phyloP scores from a whole-genome alignment of 2,113 vertebrate genomes.

The Tilapia sparmanii region DNA sequence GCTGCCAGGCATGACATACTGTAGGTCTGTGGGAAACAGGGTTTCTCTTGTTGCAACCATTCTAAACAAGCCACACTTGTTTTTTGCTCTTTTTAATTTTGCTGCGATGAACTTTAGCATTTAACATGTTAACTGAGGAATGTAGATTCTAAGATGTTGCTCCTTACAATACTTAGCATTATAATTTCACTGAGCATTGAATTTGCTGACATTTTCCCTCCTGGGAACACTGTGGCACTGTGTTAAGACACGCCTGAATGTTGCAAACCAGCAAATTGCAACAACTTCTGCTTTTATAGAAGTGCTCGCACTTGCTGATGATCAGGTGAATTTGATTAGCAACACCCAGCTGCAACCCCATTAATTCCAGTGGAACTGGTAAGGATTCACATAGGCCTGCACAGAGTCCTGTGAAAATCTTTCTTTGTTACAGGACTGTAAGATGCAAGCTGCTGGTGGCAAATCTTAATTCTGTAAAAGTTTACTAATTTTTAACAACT shows the following conservation, averaged over 20 bases:
- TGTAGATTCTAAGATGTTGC: not conserved
- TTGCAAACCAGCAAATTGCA: not conserved
- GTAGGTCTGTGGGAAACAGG: not conserved
- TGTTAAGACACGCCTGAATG: not conserved
- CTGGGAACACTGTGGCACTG: not conserved
- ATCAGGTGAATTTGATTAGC: not conserved
- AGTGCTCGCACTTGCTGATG: not conserved
- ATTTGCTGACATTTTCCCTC: not conserved
- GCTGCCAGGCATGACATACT: not conserved
- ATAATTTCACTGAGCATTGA: not conserved
- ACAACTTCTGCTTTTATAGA: not conserved
- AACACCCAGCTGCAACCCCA: not conserved
- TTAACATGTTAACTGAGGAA: not conserved
- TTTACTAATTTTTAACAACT: not conserved
- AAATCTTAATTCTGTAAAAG: not conserved
- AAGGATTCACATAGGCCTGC: not conserved
- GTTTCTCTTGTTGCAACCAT: not conserved
- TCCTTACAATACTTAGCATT: not conserved
- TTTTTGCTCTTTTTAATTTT: not conserved
- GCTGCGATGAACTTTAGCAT: not conserved
- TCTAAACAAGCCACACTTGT: not conserved
- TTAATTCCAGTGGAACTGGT: not conserved
- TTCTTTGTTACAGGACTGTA: not conserved
- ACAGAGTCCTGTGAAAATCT: not conserved
- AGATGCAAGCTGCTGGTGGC: not conserved